Conservation (phyloP, 2,888 invertebrate genomes). For the Spicauda simplicius region DNA sequence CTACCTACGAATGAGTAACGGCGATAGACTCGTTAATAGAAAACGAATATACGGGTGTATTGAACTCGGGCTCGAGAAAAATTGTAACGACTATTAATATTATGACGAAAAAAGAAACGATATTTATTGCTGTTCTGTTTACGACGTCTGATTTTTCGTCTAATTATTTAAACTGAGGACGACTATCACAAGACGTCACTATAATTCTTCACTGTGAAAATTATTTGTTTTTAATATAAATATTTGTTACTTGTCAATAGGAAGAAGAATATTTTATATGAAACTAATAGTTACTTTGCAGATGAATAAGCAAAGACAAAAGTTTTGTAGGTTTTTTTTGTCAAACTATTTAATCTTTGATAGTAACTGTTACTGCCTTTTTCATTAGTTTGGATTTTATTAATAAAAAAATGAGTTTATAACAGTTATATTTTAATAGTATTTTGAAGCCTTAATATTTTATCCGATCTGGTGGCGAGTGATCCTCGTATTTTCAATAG, state of each 20-base stretch:
- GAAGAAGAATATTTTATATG: neutral
- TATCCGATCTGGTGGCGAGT: no score
- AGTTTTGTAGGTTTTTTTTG: no score
- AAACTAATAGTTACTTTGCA: neutral
- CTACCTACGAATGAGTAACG: constrained; percentile 53
- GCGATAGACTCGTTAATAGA: constrained; percentile 52
- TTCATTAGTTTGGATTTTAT: no score
- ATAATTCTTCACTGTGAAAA: neutral
- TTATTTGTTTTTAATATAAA: neutral
- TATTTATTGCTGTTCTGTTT: constrained; percentile 28
- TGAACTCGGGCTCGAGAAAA: constrained; percentile 45
- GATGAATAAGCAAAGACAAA: no score
- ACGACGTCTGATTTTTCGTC: constrained; percentile 25
- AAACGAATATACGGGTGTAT: constrained; percentile 54
- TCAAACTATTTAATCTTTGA: no score
- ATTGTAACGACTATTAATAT: constrained; percentile 36
- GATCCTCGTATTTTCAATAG: no score
- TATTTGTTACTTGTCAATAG: neutral
- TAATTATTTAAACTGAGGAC: constrained; percentile 22
- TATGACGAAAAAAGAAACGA: constrained; percentile 30
- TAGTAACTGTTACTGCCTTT: no score
- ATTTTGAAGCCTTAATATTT: no score
- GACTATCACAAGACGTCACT: neutral
- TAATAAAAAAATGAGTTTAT: no score
- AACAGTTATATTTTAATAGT: no score